Base-by-base conservation (phyloP, 2,888 invertebrate genomes). In the Neelides folsomi region DNA sequence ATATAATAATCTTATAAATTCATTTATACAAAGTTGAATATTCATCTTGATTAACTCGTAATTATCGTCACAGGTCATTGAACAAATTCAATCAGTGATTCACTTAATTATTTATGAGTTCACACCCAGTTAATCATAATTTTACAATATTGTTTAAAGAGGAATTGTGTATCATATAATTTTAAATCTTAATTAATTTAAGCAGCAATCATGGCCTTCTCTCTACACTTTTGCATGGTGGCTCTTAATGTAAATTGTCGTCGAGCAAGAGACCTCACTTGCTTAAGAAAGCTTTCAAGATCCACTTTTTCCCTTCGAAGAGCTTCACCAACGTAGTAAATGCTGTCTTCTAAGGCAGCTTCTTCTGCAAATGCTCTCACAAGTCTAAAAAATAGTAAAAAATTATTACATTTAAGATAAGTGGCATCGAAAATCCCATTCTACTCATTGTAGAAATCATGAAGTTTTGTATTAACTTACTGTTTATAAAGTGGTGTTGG, bases 271-370 rank as follows among this genome's bases (percentile, higher is more conserved):
- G 88, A 85, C 59, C 98, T 82, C 1, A 98, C 92, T 76, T 94
- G 89, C 73, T 94, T 94, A 66, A 98, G 77, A 74, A 95, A 98
- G 50, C 87, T 85, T 68, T 98, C 95, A 67, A 97, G 74, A 74
- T 94, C 94, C 67, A 99, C 88, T 7, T 90, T 88, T 56, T 86
- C 84, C 65, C 86, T 83, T 58, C 93, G 79, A 55, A 97, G 72
- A 9, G 92, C 94, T 74, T 95, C 93, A 8, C 94, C 94, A 73
- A 99, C 81, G 70, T 93, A 94, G 71, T 97, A 99, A 68, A 98
- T 93, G 56, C 94, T 89, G 76, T 98, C 98, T 75, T 98, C 97
- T 49, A 89, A 80, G 13, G 98, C 94, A 57, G 95, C 92, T 75
- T 98, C 98, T 72, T 97, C 94, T 47, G 93, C 92, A 75, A 89